Evolutionary conservation across 64 coral and sea anemone species (phyloP).

Genomic region (Porites australiensis): DNA sequence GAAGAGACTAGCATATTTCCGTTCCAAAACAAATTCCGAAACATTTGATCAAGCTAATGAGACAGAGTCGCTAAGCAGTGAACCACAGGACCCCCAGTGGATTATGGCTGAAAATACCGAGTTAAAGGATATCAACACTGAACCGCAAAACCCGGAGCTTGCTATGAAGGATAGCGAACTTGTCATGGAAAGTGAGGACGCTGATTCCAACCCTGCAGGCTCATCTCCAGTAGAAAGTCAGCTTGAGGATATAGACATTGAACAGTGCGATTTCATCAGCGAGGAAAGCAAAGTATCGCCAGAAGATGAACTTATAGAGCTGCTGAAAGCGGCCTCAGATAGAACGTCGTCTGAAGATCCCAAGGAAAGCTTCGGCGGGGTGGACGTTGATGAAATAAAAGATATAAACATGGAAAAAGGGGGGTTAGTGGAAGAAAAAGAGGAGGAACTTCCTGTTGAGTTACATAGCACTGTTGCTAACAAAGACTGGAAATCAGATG

Average conservation of each 20-base stretch:
- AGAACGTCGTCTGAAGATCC: conserved; percentile 27
- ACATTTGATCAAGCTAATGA: conserved; percentile 36
- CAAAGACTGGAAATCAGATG: neutral
- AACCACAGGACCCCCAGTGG: neutral
- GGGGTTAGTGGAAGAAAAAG: neutral
- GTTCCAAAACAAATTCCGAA: conserved; percentile 77
- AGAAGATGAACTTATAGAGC: conserved; percentile 80
- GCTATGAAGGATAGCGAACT: neutral
- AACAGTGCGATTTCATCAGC: conserved; percentile 84
- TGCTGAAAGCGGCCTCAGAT: conserved; percentile 58
- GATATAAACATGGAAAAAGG: neutral
- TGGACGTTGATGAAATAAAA: neutral
- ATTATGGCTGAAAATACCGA: neutral
- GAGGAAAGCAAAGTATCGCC: conserved; percentile 64
- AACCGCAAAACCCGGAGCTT: neutral
- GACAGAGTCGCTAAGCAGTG: neutral
- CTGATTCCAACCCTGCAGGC: neutral
- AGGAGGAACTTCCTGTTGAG: neutral
- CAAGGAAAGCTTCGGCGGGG: conserved; percentile 5
- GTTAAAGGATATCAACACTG: too few relatives aligned
- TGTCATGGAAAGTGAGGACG: neutral
- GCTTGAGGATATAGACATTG: conserved; percentile 90
- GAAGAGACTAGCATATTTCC: conserved; percentile 85
- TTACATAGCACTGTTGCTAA: neutral
- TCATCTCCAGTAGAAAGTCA: conserved; percentile 63